Percentiles rank a stretch among this genome's conserved stretches.
These are phyloP conservation scores for Onychorhynchus coronatus DNA, from an alignment of 2,113 vertebrate species.

Conservation along the genomic window DNA sequence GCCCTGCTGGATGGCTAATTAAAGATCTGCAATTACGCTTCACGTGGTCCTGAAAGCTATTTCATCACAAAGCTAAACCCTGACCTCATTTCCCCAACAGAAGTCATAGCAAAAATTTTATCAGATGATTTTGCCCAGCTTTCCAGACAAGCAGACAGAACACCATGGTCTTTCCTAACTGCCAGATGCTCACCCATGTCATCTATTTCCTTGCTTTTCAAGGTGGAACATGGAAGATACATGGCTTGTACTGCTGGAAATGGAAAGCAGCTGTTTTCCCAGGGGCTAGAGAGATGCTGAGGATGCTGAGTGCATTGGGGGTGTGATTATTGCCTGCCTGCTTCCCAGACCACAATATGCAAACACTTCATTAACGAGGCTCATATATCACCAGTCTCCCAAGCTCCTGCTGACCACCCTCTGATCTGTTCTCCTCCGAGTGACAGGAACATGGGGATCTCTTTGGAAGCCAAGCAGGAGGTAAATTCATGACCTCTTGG, in stretches of 20 bases:
- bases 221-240: background rate
- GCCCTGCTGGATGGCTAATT: background rate
- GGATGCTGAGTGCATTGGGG: background rate
- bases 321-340: background rate
- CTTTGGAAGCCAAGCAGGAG: background rate
- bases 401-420: background rate
- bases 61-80: background rate
- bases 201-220: background rate
- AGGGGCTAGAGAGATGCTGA: background rate
- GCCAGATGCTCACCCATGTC: rapidly evolving
- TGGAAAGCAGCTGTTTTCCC: background rate
- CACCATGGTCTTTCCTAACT: background rate
- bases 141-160: background rate
- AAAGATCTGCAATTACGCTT: background rate
- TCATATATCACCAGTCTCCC: background rate
- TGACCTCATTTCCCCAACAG: background rate
- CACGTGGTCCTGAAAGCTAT: background rate
- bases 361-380: background rate
- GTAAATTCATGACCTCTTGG: background rate
- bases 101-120: background rate
- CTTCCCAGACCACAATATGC: background rate
- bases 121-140: background rate
- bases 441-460: background rate
- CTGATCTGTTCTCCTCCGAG: background rate
- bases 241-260: background rate